Evolutionary conservation across 2,888 invertebrate genomes (phyloP), one percentile per base, ranked within the genome.

Genomic region (Danaus chrysippus): DNA sequence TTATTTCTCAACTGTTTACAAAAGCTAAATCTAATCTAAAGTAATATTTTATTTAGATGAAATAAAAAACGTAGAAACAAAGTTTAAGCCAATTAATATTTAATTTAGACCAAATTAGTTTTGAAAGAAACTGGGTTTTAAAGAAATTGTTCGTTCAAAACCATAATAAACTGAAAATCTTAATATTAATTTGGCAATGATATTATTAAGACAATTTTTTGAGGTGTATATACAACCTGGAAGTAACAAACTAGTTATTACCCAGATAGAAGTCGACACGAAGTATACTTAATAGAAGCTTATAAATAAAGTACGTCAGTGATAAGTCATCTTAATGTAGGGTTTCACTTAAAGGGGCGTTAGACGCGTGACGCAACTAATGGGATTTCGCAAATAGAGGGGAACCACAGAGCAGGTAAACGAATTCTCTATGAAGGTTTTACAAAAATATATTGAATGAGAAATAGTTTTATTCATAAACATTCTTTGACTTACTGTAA

Each of bases 281-380:
- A 46, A 46, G 15, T 46, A 15, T 46, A 46, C 13, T 46, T 46
- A 12, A 46, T 10, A 43, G 43, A n/a, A 43, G 43, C n/a, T 12
- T 46, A 34, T 34, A 54, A 42, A 53, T 49, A 60, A 58, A 60
- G 46, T 61, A 55, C 15, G 42, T 43, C 23, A 55, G 61, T 65
- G 62, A 68, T 71, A 70, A 68, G 61, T 70, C 70, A 70, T 67
- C 62, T 64, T 69, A 69, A 71, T 71, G 68, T 64, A 60, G 62
- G 68, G 65, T 68, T 68, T 69, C 70, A 72, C 67, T 71, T 67
- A 71, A 66, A 65, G 69, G 72, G 71, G 71, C 68, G 63, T 65
- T 54, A 56, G 60, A 59, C 67, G 63, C 70, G 72, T 68, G 68
- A 68, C 65, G 56, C 61, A 59, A 67, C 65, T 72, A 74, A 73